Evolutionary conservation across 1,140 invertebrate species (phyloP), one percentile per base, ranked within the genome.

Genomic region (Saxidomus purpurata): DNA sequence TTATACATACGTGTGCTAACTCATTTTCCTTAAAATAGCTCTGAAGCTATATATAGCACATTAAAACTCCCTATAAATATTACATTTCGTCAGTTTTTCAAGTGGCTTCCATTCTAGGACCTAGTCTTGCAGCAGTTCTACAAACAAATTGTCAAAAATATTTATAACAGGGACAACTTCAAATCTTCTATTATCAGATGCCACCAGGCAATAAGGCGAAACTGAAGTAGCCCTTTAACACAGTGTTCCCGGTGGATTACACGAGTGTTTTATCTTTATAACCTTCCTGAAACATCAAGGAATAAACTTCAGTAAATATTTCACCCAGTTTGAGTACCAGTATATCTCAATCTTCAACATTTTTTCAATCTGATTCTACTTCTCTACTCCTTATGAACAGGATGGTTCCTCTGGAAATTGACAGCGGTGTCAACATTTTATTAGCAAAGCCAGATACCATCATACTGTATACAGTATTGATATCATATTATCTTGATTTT

Each of bases 181-280:
- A 15, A 15, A 43, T 43, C 43, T 43, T 8, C 43, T 15, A 43
- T 43, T 43, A 43, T 43, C 43, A 43, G 6, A 43, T 43, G 67
- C 34, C 67, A 38, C 28, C 28, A 31, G 67, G 25, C 34, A 71
- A 40, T n/a, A 19, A 38, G 67, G 19, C 28, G 34, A 38, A 38
- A 22, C 36, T 71, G 1, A 38, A 71, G 67, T 71, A n/a, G 67
- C 67, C 67, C 17, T 28, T 40, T 31, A 38, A 71, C 28, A n/a
- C 34, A 1, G 34, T 38, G 34, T n/a, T 38, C 1, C 22, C 17
- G 2, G 34, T 40, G n/a, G 36, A 71, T 40, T 28, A 71, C 22
- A 38, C 9, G 38, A 71, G 34, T 71, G 67, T 40, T 71, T 71
- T 71, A 71, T 71, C 67, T 71, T 71, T 71, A 71, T 71, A 31